Evolutionary conservation across 2,888 invertebrate genomes (phyloP).

Genomic region (Standfussiana lucernea): DNA sequence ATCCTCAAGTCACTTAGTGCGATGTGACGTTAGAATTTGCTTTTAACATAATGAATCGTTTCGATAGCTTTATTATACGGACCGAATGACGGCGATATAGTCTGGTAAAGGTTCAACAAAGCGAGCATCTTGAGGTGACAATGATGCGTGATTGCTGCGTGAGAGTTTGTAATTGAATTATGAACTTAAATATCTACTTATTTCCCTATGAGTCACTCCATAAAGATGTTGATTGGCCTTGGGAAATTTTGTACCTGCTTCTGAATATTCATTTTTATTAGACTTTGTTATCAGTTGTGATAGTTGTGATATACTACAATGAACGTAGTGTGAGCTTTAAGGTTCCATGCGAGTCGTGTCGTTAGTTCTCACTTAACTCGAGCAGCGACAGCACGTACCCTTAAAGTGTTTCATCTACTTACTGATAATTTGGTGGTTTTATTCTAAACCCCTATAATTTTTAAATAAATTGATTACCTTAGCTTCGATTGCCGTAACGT

Average conservation of each 20-base stretch:
- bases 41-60: constrained; percentile 85
- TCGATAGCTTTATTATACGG: constrained; percentile 87
- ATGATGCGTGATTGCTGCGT: constrained; percentile 88
- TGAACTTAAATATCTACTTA: constrained; percentile 78
- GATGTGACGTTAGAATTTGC: constrained; percentile 88
- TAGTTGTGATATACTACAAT: no score
- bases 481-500: neutral
- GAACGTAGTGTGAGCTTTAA: no score
- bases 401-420: no score
- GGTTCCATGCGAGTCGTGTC: no score
- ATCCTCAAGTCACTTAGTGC: constrained; percentile 87
- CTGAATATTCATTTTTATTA: constrained; percentile 11
- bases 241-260: constrained; percentile 67
- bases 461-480: no score
- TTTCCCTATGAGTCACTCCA: constrained; percentile 80
- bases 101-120: constrained; percentile 83
- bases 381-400: no score
- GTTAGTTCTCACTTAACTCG: no score
- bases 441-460: no score
- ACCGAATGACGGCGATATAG: constrained; percentile 84
- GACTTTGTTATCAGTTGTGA: neutral
- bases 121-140: constrained; percentile 84
- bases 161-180: constrained; percentile 88
- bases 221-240: constrained; percentile 84
- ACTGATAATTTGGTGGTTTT: no score